Conservation (phyloP, 2,888 invertebrate species). For the Masnerella sp. region DNA sequence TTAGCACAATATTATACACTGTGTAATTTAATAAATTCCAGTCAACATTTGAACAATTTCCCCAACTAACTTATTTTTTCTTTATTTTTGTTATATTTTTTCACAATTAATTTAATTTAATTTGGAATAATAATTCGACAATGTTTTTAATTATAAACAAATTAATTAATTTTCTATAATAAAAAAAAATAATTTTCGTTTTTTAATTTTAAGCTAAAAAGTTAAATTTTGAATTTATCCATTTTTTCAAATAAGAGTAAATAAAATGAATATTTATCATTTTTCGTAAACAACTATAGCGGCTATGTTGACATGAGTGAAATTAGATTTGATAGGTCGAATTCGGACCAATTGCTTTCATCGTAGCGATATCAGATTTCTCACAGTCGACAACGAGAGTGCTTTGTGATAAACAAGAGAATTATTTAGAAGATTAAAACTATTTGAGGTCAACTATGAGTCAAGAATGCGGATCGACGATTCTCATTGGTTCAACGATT, state of each 20-base stretch:
- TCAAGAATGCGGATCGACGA: conserved; percentile 3
- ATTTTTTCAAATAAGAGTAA: too few relatives aligned
- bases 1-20: neutral
- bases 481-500: too few relatives aligned
- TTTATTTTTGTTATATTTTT: neutral
- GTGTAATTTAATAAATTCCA: neutral
- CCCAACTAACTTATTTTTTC: neutral
- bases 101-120: neutral
- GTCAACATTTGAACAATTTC: neutral
- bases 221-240: too few relatives aligned
- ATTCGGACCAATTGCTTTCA: conserved; percentile 13
- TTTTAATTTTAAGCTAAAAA: too few relatives aligned
- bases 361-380: conserved; percentile 20
- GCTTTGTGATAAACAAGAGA: conserved; percentile 23
- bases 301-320: neutral
- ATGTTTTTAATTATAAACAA: too few relatives aligned
- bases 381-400: conserved; percentile 9
- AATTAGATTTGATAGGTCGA: conserved; percentile 16
- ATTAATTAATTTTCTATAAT: too few relatives aligned
- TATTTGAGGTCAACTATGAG: conserved; percentile 11
- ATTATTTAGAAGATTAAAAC: conserved; percentile 18
- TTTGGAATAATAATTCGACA: too few relatives aligned
- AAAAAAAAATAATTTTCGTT: too few relatives aligned
- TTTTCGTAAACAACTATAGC: neutral
- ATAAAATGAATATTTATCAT: neutral